These are phyloP conservation scores for Amblyraja radiata DNA, from an alignment of 2,797 vertebrate species.

Conservation along the genomic window DNA sequence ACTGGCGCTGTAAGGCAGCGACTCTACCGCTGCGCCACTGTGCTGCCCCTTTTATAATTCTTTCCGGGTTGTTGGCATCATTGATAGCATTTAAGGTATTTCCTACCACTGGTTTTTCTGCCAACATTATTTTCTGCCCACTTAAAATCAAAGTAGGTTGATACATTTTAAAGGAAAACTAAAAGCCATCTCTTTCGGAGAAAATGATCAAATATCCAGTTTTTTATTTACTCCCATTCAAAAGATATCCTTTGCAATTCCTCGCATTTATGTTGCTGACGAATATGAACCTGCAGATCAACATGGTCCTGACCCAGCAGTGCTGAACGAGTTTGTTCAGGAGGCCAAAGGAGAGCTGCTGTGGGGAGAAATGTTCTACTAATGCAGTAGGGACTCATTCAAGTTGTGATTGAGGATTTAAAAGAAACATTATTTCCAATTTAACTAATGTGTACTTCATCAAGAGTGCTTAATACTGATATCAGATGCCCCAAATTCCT, in stretches of 20 bases:
- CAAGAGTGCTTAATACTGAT: not conserved
- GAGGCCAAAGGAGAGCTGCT: not conserved
- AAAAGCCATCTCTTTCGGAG: not conserved
- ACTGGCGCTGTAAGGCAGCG: too few species aligned
- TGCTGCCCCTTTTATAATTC: too few species aligned
- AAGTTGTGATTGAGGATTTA: not conserved
- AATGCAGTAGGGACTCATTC: not conserved
- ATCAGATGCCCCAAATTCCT: not conserved
- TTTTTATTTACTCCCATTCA: not conserved
- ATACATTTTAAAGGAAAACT: not conserved
- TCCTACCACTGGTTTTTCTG: not conserved
- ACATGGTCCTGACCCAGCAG: not conserved
- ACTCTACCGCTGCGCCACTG: too few species aligned
- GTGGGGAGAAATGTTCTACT: not conserved
- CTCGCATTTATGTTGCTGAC: not conserved
- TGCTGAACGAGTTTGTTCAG: not conserved
- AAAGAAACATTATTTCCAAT: not conserved
- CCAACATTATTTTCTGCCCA: not conserved
- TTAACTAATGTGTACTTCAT: not conserved
- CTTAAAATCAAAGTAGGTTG: not conserved
- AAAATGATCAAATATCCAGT: too few species aligned
- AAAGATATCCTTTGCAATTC: not conserved
- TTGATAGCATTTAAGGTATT: not conserved
- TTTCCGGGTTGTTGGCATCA: not conserved
- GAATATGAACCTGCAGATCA: not conserved